Conservation (phyloP, 53 echinoderm and acorn worm genomes). For the Glandiceps talaboti region DNA sequence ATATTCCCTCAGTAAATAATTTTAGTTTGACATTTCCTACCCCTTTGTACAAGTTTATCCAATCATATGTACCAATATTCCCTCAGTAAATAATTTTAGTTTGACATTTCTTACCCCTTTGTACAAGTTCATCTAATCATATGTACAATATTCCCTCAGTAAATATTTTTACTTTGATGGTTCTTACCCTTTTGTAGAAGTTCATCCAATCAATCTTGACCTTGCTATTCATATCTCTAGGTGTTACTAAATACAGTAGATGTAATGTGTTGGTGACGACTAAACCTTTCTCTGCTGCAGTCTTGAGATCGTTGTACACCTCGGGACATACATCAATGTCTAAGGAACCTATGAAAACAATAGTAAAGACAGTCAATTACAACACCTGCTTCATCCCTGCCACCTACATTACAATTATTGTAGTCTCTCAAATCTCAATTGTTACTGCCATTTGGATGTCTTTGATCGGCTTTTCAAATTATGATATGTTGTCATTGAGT, state of each 20-base stretch:
- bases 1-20: too few relatives aligned
- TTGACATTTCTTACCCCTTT: too few relatives aligned
- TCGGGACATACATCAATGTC: constrained; percentile 68
- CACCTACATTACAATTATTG: not conserved
- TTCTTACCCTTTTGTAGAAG: constrained; percentile 59
- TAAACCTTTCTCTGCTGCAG: constrained; percentile 58
- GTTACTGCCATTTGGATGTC: not conserved
- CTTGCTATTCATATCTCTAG: constrained; percentile 48
- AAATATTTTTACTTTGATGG: too few relatives aligned
- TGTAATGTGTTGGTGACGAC: constrained; percentile 70
- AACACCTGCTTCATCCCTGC: not conserved
- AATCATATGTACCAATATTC: too few relatives aligned
- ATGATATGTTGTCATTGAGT: too few relatives aligned
- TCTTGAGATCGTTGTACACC: constrained; percentile 53
- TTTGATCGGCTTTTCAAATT: too few relatives aligned
- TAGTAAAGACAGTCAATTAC: too few relatives aligned
- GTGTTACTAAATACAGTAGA: constrained; percentile 78
- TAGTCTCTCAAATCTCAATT: not conserved
- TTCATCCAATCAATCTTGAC: constrained; percentile 66
- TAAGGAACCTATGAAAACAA: constrained; percentile 43
- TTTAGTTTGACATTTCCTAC: too few relatives aligned
- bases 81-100: too few relatives aligned
- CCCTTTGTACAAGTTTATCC: too few relatives aligned
- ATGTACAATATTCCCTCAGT: too few relatives aligned
- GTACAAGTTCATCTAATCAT: too few relatives aligned